These are phyloP conservation scores for Abscondita cerata DNA, from an alignment of 2,888 invertebrate genomes.

Conservation along the genomic window DNA sequence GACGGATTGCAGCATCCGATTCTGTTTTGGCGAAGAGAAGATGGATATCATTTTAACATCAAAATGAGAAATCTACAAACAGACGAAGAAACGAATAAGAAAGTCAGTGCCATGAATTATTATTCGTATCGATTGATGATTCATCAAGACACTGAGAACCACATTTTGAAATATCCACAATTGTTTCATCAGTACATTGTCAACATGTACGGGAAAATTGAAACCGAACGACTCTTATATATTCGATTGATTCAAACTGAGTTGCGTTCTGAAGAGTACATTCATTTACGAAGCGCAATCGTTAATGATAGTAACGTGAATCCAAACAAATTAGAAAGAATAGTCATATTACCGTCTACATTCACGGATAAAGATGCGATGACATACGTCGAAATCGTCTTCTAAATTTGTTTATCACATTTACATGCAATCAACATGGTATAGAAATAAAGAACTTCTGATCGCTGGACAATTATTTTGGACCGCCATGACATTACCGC, in stretches of 20 bases:
- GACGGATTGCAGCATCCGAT: constrained; percentile 46
- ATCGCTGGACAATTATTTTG: not conserved
- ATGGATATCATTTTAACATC: constrained; percentile 42
- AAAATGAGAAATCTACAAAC: constrained; percentile 8
- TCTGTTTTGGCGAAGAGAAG: constrained; percentile 42
- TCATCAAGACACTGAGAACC: constrained; percentile 39
- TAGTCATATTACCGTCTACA: constrained; percentile 33
- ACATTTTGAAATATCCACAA: constrained; percentile 41
- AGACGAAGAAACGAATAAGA: constrained; percentile 39
- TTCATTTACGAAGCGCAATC: constrained; percentile 50
- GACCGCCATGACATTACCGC: not conserved
- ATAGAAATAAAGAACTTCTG: not conserved
- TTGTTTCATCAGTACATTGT: constrained; percentile 48
- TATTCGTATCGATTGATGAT: constrained; percentile 42
- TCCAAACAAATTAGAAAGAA: constrained; percentile 34
- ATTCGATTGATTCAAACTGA: constrained; percentile 47
- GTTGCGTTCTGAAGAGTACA: constrained; percentile 31
- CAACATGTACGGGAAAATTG: constrained; percentile 52
- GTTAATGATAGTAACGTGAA: constrained; percentile 8
- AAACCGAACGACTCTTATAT: constrained; percentile 47
- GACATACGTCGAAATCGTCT: not conserved
- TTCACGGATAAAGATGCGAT: not conserved
- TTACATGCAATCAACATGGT: not conserved
- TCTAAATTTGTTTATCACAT: not conserved
- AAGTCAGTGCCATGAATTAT: constrained; percentile 38